A percentile compares a stretch with the other conserved stretches of the same genome.
These are phyloP conservation scores for Ethmia dodecea DNA, from an alignment of 2,888 invertebrate species.

Conservation along the genomic window DNA sequence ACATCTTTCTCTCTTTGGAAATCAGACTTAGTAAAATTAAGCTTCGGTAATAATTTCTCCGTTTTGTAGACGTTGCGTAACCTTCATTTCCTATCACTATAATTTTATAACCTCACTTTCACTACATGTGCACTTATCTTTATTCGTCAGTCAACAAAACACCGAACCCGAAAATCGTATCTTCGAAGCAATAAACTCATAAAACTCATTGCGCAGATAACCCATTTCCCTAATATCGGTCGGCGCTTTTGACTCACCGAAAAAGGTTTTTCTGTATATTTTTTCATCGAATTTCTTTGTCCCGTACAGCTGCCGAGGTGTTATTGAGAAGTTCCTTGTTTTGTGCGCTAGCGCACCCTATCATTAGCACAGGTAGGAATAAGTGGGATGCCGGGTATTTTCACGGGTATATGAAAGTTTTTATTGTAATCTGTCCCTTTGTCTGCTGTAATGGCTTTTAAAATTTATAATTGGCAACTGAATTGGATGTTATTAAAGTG, in stretches of 20 bases:
- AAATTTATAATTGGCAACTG: too few species aligned
- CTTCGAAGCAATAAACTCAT: slow-evolving; percentile 36
- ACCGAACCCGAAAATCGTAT: slow-evolving; percentile 16
- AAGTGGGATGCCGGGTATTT: slow-evolving; percentile 25
- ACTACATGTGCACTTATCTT: too few species aligned
- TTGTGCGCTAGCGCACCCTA: slow-evolving; percentile 45
- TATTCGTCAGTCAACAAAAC: too few species aligned
- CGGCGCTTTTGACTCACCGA: slow-evolving; percentile 41
- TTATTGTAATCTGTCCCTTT: slow-evolving; percentile 23
- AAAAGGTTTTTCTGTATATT: slow-evolving; percentile 20
- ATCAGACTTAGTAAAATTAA: too few species aligned
- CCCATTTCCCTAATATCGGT: slow-evolving; percentile 39
- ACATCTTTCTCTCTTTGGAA: too few species aligned
- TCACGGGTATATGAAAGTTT: slow-evolving; percentile 44
- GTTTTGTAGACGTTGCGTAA: too few species aligned
- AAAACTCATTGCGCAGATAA: slow-evolving; percentile 39
- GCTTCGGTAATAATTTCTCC: too few species aligned
- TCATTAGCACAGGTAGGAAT: slow-evolving; percentile 62
- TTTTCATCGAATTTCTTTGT: slow-evolving; percentile 3
- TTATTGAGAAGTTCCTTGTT: slow-evolving; percentile 48
- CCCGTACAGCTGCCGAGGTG: slow-evolving; percentile 39
- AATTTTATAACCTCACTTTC: too few species aligned
- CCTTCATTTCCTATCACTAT: too few species aligned
- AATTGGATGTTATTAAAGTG: too few species aligned
- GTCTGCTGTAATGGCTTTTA: too few species aligned